Conservation (phyloP, 2,888 invertebrate species). For the Platycheirus rosarum region DNA sequence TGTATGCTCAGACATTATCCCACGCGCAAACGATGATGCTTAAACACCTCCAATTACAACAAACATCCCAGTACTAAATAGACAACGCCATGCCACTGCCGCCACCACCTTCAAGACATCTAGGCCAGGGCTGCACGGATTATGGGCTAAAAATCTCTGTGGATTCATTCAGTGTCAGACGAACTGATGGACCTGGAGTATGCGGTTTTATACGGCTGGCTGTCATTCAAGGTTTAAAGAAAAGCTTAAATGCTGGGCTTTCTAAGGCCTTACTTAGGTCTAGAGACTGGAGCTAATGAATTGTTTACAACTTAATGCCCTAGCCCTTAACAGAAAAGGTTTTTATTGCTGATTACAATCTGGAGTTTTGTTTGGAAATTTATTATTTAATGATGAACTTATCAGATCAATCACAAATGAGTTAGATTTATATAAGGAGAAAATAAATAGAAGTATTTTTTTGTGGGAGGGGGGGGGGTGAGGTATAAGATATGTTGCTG, state of each 20-base stretch:
- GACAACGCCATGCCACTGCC: conserved; percentile 15
- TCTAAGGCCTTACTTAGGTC: no score
- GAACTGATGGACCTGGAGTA: conserved; percentile 28
- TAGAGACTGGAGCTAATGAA: no score
- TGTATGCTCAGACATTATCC: conserved; percentile 49
- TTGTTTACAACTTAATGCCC: no score
- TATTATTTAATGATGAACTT: neutral
- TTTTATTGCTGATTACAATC: conserved; percentile 23
- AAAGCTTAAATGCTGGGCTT: no score
- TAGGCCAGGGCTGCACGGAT: conserved; percentile 51
- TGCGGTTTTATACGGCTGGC: conserved; percentile 28
- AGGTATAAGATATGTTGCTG: neutral
- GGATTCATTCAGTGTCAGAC: conserved; percentile 29
- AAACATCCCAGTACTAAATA: conserved; percentile 12
- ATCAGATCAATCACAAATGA: conserved; percentile 24
- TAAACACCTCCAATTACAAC: conserved; percentile 65
- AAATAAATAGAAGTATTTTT: no score
- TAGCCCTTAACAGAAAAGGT: no score
- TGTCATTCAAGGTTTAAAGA: conserved; percentile 54
- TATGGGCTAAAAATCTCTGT: conserved; percentile 47
- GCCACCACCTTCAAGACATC: conserved; percentile 45
- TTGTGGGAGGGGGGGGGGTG: no score
- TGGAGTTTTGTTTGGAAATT: neutral
- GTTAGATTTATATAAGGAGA: conserved; percentile 10
- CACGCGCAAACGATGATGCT: conserved; percentile 60